A percentile compares a stretch with the other conserved stretches of the same genome.
Conservation (phyloP, 2,113 vertebrate genomes). For the Barnardius zonarius region DNA sequence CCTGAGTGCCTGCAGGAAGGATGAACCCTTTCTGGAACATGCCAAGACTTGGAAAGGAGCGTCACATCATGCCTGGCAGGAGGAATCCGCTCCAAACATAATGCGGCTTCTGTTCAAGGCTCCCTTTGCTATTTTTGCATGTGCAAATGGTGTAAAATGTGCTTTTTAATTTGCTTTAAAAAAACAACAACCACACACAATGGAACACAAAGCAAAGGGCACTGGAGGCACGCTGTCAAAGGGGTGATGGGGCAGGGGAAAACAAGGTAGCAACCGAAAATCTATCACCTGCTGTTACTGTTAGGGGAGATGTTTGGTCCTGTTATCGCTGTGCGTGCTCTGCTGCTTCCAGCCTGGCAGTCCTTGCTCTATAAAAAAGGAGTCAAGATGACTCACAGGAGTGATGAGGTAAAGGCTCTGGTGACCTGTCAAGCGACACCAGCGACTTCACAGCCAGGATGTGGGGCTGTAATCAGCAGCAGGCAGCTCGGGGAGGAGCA, state of each 20-base stretch:
- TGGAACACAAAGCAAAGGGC: neutral
- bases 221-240: fast-evolving
- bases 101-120: slow-evolving; percentile 27
- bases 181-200: neutral
- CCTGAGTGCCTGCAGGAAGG: neutral
- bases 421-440: neutral
- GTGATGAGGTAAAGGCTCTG: neutral
- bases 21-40: neutral
- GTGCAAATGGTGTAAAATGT: neutral
- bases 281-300: neutral
- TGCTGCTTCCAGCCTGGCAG: neutral
- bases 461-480: neutral
- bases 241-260: neutral
- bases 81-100: slow-evolving; percentile 11
- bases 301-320: neutral
- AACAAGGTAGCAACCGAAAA: neutral
- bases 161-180: neutral
- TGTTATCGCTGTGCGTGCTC: neutral
- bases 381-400: neutral
- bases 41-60: slow-evolving; percentile 26
- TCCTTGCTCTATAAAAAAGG: neutral
- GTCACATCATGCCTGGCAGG: neutral
- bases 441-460: neutral
- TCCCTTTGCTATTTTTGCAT: neutral
- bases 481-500: neutral